phyloP scores from a whole-genome alignment of 1,140 invertebrate genomes.

The Microvelia longipes region DNA sequence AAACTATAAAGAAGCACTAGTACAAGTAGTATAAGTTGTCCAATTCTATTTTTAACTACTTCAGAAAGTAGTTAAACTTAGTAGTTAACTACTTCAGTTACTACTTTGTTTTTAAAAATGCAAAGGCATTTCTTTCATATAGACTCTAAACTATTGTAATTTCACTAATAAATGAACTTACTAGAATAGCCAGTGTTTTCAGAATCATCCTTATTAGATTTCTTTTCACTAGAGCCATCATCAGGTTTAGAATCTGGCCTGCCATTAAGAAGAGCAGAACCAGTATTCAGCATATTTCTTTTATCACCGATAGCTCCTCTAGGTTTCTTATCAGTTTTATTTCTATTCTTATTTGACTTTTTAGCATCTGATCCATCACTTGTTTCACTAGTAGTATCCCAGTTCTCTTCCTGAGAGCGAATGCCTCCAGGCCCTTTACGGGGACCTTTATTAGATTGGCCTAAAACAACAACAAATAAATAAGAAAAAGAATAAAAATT shows the following conservation, averaged over 20 bases:
- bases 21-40: no score
- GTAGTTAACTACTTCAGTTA: no score
- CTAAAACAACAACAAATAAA: no score
- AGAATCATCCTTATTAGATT: background rate
- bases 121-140: no score
- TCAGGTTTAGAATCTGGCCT: background rate
- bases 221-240: background rate
- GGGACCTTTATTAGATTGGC: background rate
- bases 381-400: conserved; percentile 52
- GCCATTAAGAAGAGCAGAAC: background rate
- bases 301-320: background rate
- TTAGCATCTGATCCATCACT: conserved; percentile 37
- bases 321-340: conserved; percentile 6
- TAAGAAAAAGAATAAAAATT: no score
- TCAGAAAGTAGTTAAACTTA: no score
- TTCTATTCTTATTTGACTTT: conserved; percentile 13
- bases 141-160: no score
- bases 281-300: background rate
- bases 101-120: no score
- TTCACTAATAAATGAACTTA: background rate
- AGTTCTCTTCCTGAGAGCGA: conserved; percentile 33
- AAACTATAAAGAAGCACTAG: no score
- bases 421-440: conserved; percentile 2
- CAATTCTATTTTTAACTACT: no score
- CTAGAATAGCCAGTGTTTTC: background rate